Conservation (phyloP, 1,140 invertebrate species). For the Drosophila orosa region DNA sequence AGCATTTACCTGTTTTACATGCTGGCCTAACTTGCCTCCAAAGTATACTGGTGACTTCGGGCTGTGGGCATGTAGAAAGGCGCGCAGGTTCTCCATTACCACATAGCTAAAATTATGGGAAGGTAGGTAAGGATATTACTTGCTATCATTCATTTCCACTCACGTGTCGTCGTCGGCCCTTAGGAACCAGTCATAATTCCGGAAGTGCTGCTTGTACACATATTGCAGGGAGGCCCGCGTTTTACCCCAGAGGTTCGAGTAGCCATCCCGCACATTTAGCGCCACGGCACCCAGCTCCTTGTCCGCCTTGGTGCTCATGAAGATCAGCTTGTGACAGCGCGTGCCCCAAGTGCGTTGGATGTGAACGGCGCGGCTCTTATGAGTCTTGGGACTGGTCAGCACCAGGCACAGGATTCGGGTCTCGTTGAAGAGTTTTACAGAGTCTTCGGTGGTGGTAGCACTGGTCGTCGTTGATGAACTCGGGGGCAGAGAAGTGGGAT, state of each 20-base stretch:
- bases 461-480: not conserved
- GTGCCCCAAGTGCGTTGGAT: slow-evolving; percentile 97
- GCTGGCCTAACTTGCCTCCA: slow-evolving; percentile 92
- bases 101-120: slow-evolving; percentile 39
- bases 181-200: slow-evolving; percentile 95
- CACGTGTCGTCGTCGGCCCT: slow-evolving; percentile 98
- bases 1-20: slow-evolving; percentile 7
- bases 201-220: slow-evolving; percentile 91
- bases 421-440: not conserved
- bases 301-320: slow-evolving; percentile 92
- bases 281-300: slow-evolving; percentile 87
- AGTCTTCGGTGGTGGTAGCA: not conserved
- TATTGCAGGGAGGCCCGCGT: slow-evolving; percentile 96
- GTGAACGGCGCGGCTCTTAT: slow-evolving; percentile 12
- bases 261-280: slow-evolving; percentile 91
- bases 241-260: slow-evolving; percentile 96
- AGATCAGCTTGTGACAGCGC: slow-evolving; percentile 94
- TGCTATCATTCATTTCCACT: slow-evolving; percentile 91
- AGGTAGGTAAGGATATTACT: too few species aligned
- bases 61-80: slow-evolving; percentile 91
- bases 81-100: slow-evolving; percentile 94
- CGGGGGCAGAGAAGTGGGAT: too few species aligned
- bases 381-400: slow-evolving; percentile 30
- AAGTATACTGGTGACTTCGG: slow-evolving; percentile 91
- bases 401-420: slow-evolving; percentile 59